Evolutionary conservation across 2,113 vertebrate genomes (phyloP).

Genomic region (Calonectris borealis): DNA sequence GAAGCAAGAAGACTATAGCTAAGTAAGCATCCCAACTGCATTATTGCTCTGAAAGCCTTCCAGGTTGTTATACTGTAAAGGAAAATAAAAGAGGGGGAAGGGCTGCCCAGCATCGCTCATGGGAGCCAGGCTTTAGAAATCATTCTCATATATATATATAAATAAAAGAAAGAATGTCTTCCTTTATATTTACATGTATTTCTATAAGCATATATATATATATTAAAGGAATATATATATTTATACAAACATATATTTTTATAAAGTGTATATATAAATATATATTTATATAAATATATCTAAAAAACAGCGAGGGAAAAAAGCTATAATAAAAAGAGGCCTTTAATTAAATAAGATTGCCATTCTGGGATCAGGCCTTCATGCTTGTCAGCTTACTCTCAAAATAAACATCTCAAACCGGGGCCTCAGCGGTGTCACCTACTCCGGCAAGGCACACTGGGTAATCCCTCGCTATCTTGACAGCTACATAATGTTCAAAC

Average conservation of each 20-base stretch:
- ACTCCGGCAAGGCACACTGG: slow-evolving; percentile 87
- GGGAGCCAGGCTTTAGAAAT: slow-evolving; percentile 11
- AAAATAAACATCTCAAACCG: slow-evolving; percentile 96
- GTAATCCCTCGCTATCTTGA: slow-evolving; percentile 96
- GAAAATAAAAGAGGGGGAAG: background rate
- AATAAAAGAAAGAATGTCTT: background rate
- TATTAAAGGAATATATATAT: background rate
- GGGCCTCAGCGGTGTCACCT: slow-evolving; percentile 85
- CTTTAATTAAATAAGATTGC: slow-evolving; percentile 89
- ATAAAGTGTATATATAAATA: background rate
- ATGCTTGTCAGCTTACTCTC: slow-evolving; percentile 93
- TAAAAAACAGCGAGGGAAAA: background rate
- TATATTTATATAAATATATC: background rate
- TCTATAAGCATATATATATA: rapidly evolving
- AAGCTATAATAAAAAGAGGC: slow-evolving; percentile 79
- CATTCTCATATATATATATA: background rate
- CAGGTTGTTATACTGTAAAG: background rate
- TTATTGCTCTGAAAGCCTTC: background rate
- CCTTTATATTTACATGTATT: background rate
- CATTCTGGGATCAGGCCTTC: slow-evolving; percentile 93
- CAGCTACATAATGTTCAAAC: slow-evolving; percentile 94
- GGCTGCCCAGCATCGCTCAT: background rate
- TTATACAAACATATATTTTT: background rate
- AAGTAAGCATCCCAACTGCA: background rate
- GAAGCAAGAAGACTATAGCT: background rate